Evolutionary conservation across 2,113 vertebrate species (phyloP).

Genomic region (Hippocampus guttulatus): DNA sequence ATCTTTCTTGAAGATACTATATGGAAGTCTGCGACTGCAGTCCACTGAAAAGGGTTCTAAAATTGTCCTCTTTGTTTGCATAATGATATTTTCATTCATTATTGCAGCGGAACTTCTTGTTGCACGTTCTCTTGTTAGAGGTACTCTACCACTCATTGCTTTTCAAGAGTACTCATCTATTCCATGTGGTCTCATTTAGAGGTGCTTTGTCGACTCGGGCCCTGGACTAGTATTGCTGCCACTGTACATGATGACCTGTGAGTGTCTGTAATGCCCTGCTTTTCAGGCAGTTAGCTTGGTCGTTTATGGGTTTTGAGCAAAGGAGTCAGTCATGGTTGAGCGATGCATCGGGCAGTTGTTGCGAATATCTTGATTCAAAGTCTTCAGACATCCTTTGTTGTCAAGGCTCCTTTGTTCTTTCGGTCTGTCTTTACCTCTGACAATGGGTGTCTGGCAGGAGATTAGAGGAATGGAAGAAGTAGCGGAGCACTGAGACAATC

Average conservation of each 20-base stretch:
- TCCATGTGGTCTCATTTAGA: slow-evolving; percentile 36
- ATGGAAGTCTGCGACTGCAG: slow-evolving; percentile 22
- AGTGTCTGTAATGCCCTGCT: slow-evolving; percentile 36
- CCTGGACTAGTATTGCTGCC: slow-evolving; percentile 36
- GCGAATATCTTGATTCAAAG: slow-evolving; percentile 46
- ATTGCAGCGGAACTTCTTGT: slow-evolving; percentile 32
- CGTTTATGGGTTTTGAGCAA: slow-evolving; percentile 49
- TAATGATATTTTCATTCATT: slow-evolving; percentile 34
- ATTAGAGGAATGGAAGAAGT: slow-evolving; percentile 73
- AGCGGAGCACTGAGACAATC: slow-evolving; percentile 62
- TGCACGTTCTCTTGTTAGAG: slow-evolving; percentile 29
- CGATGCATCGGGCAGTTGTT: slow-evolving; percentile 48
- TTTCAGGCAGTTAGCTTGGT: slow-evolving; percentile 25
- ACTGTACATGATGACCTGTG: slow-evolving; percentile 29
- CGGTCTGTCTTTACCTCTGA: slow-evolving; percentile 63
- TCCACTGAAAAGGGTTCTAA: slow-evolving; percentile 31
- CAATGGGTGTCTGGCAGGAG: slow-evolving; percentile 70
- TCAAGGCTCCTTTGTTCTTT: slow-evolving; percentile 52
- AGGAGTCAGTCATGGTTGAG: slow-evolving; percentile 60
- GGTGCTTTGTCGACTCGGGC: slow-evolving; percentile 19
- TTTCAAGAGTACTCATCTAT: slow-evolving; percentile 18
- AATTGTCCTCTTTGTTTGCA: slow-evolving; percentile 27
- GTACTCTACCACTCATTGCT: slow-evolving; percentile 31
- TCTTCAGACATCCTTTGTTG: slow-evolving; percentile 68
- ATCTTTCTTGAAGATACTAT: slow-evolving; percentile 15